phyloP scores from a whole-genome alignment of 2,797 vertebrate genomes.

The Brachymystax lenok region DNA sequence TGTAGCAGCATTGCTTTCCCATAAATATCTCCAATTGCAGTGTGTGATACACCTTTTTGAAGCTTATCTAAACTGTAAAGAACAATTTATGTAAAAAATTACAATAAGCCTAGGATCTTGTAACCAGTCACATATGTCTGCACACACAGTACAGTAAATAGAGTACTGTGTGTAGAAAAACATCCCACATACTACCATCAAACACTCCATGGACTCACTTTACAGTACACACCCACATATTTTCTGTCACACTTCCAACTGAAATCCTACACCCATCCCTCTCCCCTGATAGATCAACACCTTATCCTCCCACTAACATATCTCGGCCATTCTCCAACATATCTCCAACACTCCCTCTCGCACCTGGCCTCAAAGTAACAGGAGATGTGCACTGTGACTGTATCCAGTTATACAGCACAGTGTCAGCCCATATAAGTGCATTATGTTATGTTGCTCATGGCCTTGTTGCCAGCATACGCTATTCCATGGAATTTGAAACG shows the following conservation, averaged over 20 bases:
- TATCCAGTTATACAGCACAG: background rate
- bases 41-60: no score
- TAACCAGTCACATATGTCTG: background rate
- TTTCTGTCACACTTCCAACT: background rate
- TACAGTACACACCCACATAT: background rate
- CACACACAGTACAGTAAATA: background rate
- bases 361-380: background rate
- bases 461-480: slow-evolving; percentile 46
- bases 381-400: background rate
- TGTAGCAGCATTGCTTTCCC: no score
- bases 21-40: no score
- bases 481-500: slow-evolving; percentile 27
- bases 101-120: no score
- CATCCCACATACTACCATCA: background rate
- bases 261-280: background rate
- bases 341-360: background rate
- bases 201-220: background rate
- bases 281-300: background rate
- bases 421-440: background rate
- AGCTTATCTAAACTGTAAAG: no score
- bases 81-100: no score
- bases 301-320: background rate
- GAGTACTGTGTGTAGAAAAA: background rate
- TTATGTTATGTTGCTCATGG: background rate
- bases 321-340: background rate